A percentile compares a stretch with the other conserved stretches of the same genome.
These are phyloP conservation scores for Eulemur albifrons DNA, from an alignment of 2,797 vertebrate species.

Conservation along the genomic window DNA sequence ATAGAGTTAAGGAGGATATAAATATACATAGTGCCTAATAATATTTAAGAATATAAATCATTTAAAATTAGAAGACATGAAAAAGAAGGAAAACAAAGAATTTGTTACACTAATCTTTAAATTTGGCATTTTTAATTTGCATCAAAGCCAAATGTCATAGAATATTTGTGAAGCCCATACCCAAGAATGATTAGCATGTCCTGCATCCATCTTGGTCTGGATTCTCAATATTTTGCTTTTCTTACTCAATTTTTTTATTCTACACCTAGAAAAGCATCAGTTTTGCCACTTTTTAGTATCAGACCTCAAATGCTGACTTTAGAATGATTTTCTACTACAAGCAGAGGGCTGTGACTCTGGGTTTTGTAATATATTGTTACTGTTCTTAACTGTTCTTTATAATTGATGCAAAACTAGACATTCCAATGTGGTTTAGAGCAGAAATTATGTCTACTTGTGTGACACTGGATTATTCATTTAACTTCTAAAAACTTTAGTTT, in stretches of 20 bases:
- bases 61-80: not conserved
- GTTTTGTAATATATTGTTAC: not conserved
- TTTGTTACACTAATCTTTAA: not conserved
- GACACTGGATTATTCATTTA: not conserved
- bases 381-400: not conserved
- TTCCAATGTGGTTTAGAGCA: not conserved
- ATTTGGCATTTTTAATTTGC: not conserved
- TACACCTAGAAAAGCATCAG: not conserved
- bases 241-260: not conserved
- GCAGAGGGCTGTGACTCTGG: not conserved
- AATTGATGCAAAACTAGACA: not conserved
- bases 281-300: not conserved
- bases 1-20: not conserved
- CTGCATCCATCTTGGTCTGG: not conserved
- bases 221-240: not conserved
- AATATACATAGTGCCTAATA: not conserved
- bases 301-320: not conserved
- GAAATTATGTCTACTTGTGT: not conserved
- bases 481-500: not conserved
- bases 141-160: not conserved
- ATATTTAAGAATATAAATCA: not conserved
- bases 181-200: not conserved
- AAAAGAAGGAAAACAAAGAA: not conserved
- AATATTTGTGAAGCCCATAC: not conserved
- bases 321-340: not conserved